These are phyloP conservation scores for Oscheius sp. DNA, from an alignment of 2,888 invertebrate species.

Conservation along the genomic window DNA sequence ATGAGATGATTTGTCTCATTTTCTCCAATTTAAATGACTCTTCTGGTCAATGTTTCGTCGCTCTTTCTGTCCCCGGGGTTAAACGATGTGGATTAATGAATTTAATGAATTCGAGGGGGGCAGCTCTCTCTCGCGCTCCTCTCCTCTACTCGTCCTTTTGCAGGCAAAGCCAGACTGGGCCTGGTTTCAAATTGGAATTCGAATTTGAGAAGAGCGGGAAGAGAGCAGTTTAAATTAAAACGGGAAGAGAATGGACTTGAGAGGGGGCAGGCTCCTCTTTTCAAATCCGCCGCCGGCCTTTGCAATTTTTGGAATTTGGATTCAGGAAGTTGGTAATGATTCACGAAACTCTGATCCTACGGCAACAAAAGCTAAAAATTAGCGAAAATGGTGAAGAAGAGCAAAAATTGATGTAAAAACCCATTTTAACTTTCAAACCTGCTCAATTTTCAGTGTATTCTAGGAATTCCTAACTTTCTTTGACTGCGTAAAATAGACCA, in stretches of 20 bases:
- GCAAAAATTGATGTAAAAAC: too few relatives aligned
- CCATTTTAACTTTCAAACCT: too few relatives aligned
- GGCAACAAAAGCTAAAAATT: too few relatives aligned
- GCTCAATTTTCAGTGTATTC: too few relatives aligned
- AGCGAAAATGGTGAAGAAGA: too few relatives aligned
- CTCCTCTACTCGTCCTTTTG: not conserved
- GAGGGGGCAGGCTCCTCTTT: not conserved
- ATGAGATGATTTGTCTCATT: too few relatives aligned
- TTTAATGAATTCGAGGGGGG: conserved; percentile 36
- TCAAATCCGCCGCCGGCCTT: not conserved
- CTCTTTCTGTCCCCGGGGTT: not conserved
- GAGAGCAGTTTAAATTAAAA: conserved; percentile 25
- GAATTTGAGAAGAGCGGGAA: conserved; percentile 4
- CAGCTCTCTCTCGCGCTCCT: conserved; percentile 5
- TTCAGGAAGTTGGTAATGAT: too few relatives aligned
- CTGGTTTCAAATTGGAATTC: conserved; percentile 38
- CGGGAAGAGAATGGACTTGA: conserved; percentile 28
- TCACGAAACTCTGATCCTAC: too few relatives aligned
- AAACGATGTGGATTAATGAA: conserved; percentile 37
- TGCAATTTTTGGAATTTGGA: not conserved
- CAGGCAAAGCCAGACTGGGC: conserved; percentile 5
- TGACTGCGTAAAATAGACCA: too few relatives aligned
- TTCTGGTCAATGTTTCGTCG: not conserved
- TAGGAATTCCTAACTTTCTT: too few relatives aligned
- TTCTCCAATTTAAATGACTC: not conserved